Evolutionary conservation across 2,888 invertebrate species (phyloP), one percentile per base, ranked within the genome.

Genomic region (Pheosia gnoma): DNA sequence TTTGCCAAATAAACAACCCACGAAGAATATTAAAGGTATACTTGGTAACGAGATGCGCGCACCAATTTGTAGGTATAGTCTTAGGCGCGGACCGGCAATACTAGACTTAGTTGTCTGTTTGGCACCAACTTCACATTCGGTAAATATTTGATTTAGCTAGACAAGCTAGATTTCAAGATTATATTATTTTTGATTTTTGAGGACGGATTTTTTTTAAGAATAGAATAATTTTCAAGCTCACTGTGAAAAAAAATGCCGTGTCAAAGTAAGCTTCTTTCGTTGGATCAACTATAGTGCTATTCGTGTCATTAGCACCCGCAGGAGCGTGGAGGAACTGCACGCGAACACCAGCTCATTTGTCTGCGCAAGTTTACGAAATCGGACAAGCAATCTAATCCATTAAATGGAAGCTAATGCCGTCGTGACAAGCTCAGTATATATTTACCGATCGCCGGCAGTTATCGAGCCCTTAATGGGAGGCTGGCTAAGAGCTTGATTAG

Each of bases 321-420:
- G n/a, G n/a, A 51, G 3, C 51, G 7, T 25, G 25, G 51, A 51
- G 25, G 51, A 25, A 51, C 25, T 8, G 25, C 8, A 47, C 4
- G 47, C 4, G 37, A 4, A 10, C n/a, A 25, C 51, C 4, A 5
- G 37, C 53, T 9, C 5, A 9, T 37, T 53, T 9, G 36, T 53
- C 36, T 61, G 59, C 43, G 56, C 57, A 56, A 60, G 59, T 59
- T 61, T 62, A 77, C 79, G 67, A 75, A 77, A 81, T 74, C 73
- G 60, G 74, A 90, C 67, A 62, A 69, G 61, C 65, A 66, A 75
- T 91, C 91, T 90, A 82, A 90, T 91, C 90, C 71, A 69, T 83
- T 85, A 91, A 90, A 85, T 90, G 90, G 89, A 83, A 79, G 85
- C 84, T 87, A 89, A 88, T 88, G 88, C 84, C 73, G 78, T 76